These are phyloP conservation scores for Hiodon tergisus DNA, from an alignment of 2,113 vertebrate species.

Conservation along the genomic window DNA sequence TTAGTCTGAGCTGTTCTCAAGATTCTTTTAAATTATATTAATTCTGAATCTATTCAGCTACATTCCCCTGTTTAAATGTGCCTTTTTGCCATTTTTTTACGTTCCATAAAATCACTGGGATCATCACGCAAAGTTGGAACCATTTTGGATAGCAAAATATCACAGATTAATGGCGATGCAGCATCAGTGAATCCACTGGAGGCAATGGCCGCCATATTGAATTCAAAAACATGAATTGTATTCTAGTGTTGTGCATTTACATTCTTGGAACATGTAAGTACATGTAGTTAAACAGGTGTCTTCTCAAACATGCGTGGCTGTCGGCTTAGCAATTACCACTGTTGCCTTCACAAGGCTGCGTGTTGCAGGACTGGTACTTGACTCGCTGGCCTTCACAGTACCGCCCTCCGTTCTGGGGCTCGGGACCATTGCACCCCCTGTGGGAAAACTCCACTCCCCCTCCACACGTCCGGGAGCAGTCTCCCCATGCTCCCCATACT, in stretches of 20 bases:
- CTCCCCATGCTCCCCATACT: slow-evolving; percentile 79
- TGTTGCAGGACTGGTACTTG: slow-evolving; percentile 88
- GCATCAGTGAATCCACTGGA: too few relatives aligned
- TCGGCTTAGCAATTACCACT: slow-evolving; percentile 59
- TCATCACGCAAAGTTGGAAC: too few relatives aligned
- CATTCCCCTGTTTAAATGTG: too few relatives aligned
- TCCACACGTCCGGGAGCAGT: slow-evolving; percentile 85
- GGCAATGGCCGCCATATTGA: too few relatives aligned
- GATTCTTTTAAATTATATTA: not conserved
- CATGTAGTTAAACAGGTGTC: not conserved
- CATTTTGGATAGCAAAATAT: too few relatives aligned
- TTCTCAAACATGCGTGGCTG: not conserved
- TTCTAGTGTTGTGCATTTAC: too few relatives aligned
- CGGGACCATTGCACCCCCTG: slow-evolving; percentile 76
- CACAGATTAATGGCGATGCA: too few relatives aligned
- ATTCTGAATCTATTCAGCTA: not conserved
- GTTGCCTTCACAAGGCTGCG: slow-evolving; percentile 60
- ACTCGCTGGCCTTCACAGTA: slow-evolving; percentile 89
- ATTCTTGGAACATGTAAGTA: not conserved
- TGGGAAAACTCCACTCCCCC: slow-evolving; percentile 89
- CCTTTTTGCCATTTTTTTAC: too few relatives aligned
- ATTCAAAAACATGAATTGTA: too few relatives aligned
- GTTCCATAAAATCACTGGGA: too few relatives aligned
- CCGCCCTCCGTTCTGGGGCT: slow-evolving; percentile 78
- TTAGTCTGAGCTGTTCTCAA: too few relatives aligned